Base-by-base conservation (phyloP, 2,113 vertebrate species). In the Myxocyprinus asiaticus region DNA sequence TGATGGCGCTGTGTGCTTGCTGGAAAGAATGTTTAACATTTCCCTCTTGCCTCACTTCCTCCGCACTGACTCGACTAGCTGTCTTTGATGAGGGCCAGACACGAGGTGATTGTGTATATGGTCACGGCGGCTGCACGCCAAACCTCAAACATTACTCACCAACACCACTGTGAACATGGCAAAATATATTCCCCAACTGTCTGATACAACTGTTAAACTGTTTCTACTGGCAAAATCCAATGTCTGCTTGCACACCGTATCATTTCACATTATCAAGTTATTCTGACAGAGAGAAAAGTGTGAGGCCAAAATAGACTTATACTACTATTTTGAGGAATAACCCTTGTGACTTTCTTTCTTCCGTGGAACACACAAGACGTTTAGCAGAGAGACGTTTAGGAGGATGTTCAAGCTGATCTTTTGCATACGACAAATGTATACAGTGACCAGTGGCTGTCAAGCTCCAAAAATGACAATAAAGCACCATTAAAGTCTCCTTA, bases 31-130 rank as follows among this genome's bases (percentile, higher is more conserved):
- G 15, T 47, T 72, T 61, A 43, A 59, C 55, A 17, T 47, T n/a
- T 47, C 43, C 55, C 44, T 61, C 72, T 63, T 74, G 45, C 17
- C 56, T 63, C 44, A 74, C 72, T 62, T 74, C 72, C 45, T 50
- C 45, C 62, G 10, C 58, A 22, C 22, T 33, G 58, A 45, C 11
- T 62, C 33, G 56, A n/a, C 71, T 62, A 17, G 15, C 22, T 4
- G 4, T 63, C 44, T 61, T 74, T 58, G 56, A 63, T 50, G 17
- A 61, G 7, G 45, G 58, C 48, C 77, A 79, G 77, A 48, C 66
- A 61, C 44, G 67, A 43, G 66, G 45, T 43, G 44, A n/a, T 69
- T 78, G 66, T 53, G 72, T 62, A 7, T 74, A 11, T 50, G 56
- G 58, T 74, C 58, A 50, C 43, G 48, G 48, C 56, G 11, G 44